phyloP scores from a whole-genome alignment of 2,888 invertebrate species.

The Pandemis cinnamomeana region DNA sequence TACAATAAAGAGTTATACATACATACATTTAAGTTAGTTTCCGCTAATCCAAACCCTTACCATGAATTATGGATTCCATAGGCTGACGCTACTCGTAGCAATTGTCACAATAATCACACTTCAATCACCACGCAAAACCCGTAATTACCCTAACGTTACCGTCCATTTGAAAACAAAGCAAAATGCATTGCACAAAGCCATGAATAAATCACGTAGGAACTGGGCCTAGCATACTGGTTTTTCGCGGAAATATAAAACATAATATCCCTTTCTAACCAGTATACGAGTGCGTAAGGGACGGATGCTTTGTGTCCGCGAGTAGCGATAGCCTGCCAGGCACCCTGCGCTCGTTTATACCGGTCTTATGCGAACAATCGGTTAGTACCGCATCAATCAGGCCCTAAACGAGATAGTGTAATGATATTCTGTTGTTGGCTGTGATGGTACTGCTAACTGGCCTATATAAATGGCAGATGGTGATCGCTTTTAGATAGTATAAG shows the following conservation, averaged over 20 bases:
- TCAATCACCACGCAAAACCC: neutral
- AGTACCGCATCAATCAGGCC: slow-evolving; percentile 42
- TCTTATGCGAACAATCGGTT: slow-evolving; percentile 42
- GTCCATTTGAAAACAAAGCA: slow-evolving; percentile 13
- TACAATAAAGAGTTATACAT: too few species aligned
- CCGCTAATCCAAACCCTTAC: neutral
- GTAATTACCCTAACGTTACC: neutral
- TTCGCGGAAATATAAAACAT: neutral
- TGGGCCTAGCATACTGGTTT: neutral
- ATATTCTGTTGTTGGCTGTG: slow-evolving; percentile 20
- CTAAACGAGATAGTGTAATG: slow-evolving; percentile 38
- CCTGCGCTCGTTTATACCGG: slow-evolving; percentile 31
- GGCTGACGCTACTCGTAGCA: neutral
- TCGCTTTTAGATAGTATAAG: neutral
- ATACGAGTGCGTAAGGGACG: neutral
- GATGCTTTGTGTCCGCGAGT: neutral
- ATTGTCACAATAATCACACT: neutral
- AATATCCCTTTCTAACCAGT: neutral
- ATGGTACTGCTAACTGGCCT: slow-evolving; percentile 22
- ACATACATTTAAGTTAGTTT: neutral
- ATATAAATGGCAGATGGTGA: neutral
- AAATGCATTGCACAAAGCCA: slow-evolving; percentile 20
- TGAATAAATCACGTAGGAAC: slow-evolving; percentile 40
- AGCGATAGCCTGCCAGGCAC: neutral
- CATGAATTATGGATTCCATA: neutral